Percentiles rank a stretch among this genome's conserved stretches.
Conservation (phyloP, 2,888 invertebrate genomes). For the Microplitis manilae region DNA sequence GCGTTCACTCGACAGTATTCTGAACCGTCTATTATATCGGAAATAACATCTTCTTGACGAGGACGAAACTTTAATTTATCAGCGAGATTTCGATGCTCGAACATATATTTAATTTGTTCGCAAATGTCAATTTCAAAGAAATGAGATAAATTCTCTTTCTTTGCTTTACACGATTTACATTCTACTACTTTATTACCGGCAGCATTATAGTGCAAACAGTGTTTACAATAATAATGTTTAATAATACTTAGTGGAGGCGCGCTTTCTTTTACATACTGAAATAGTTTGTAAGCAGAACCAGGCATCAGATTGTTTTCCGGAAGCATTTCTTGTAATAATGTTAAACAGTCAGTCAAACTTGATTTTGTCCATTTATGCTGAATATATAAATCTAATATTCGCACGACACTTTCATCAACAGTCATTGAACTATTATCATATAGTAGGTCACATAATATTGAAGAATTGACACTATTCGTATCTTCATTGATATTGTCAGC, state of each 20-base stretch:
- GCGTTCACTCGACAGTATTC: slow-evolving; percentile 44
- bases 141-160: background rate
- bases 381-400: slow-evolving; percentile 4
- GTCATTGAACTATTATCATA: slow-evolving; percentile 1
- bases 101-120: slow-evolving; percentile 6
- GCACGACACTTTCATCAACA: slow-evolving; percentile 13
- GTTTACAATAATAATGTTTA: slow-evolving; percentile 15
- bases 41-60: slow-evolving; percentile 26
- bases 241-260: background rate
- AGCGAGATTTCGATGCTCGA: slow-evolving; percentile 7
- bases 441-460: background rate
- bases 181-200: too few species aligned
- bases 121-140: background rate
- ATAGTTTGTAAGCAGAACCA: background rate
- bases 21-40: slow-evolving; percentile 39
- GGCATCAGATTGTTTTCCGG: background rate
- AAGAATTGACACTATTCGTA: background rate
- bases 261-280: background rate
- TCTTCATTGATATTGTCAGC: background rate
- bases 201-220: background rate
- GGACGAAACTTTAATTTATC: slow-evolving; percentile 28
- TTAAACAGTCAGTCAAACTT: background rate
- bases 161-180: background rate
- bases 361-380: background rate
- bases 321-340: background rate